phyloP scores from a whole-genome alignment of 1,140 invertebrate genomes.

The Calliopsis andreniformis region DNA sequence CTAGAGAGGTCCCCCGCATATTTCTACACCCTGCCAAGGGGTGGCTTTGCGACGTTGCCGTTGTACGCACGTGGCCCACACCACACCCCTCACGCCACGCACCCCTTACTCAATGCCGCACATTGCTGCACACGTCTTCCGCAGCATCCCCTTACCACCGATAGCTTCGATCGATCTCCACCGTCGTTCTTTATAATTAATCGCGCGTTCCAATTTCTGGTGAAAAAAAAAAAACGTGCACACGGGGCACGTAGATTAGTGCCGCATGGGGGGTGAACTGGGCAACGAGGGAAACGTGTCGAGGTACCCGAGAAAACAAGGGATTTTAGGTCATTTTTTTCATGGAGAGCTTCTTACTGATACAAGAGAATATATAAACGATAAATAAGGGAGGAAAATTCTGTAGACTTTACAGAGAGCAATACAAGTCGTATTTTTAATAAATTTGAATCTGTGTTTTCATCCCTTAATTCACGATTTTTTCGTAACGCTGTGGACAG shows the following conservation, averaged over 20 bases:
- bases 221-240: not conserved
- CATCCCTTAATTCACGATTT: too few relatives aligned
- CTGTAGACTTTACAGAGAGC: too few relatives aligned
- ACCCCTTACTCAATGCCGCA: constrained; percentile 41
- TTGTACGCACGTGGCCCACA: constrained; percentile 60
- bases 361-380: too few relatives aligned
- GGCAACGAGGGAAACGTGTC: constrained; percentile 21
- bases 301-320: too few relatives aligned
- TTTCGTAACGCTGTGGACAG: too few relatives aligned
- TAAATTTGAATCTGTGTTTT: too few relatives aligned
- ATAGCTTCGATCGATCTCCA: constrained; percentile 18
- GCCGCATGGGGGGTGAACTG: constrained; percentile 1
- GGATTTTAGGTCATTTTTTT: too few relatives aligned
- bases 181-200: constrained; percentile 35
- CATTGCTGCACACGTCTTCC: constrained; percentile 51
- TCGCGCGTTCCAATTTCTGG: constrained; percentile 34
- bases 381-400: too few relatives aligned
- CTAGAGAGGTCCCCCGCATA: constrained; percentile 60
- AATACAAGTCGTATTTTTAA: too few relatives aligned
- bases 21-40: constrained; percentile 59
- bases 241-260: not conserved
- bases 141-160: not conserved
- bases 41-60: constrained; percentile 49
- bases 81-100: constrained; percentile 21
- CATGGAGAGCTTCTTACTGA: too few relatives aligned